Evolutionary conservation across 2,888 invertebrate genomes (phyloP).

Genomic region (Arctia plantaginis): DNA sequence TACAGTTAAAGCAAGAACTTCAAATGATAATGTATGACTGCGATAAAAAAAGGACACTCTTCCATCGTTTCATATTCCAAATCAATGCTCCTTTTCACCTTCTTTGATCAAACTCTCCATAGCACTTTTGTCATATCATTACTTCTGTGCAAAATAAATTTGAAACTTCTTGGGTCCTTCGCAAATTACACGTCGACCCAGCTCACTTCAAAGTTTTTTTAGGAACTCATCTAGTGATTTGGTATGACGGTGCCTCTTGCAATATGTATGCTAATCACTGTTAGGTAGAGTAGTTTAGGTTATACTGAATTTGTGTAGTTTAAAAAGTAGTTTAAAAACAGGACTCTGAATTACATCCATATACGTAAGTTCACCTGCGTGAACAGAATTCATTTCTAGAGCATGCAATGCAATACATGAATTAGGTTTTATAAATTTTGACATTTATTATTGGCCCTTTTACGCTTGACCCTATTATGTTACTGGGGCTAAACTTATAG

Average conservation of each 20-base stretch:
- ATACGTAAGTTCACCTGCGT: not conserved
- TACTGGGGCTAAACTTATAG: too few species aligned
- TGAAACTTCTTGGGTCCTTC: constrained; percentile 41
- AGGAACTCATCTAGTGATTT: constrained; percentile 29
- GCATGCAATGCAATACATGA: not conserved
- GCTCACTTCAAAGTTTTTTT: constrained; percentile 39
- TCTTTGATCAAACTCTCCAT: constrained; percentile 26
- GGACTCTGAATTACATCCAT: not conserved
- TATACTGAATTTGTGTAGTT: not conserved
- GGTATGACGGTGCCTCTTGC: constrained; percentile 16
- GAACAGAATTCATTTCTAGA: not conserved
- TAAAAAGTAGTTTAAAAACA: not conserved
- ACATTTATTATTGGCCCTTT: too few species aligned
- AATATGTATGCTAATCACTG: constrained; percentile 21
- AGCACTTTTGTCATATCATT: constrained; percentile 43
- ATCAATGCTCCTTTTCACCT: constrained; percentile 16
- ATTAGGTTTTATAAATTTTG: not conserved
- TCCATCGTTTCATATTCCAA: not conserved
- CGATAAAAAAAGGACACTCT: not conserved
- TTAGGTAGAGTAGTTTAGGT: constrained; percentile 8
- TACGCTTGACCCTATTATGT: too few species aligned
- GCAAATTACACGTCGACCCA: constrained; percentile 52
- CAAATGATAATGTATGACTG: not conserved
- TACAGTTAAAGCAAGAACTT: too few species aligned
- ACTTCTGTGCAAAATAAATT: constrained; percentile 32